These are phyloP conservation scores for Paratrypauchen microcephalus DNA, from an alignment of 2,797 vertebrate species.

Conservation along the genomic window DNA sequence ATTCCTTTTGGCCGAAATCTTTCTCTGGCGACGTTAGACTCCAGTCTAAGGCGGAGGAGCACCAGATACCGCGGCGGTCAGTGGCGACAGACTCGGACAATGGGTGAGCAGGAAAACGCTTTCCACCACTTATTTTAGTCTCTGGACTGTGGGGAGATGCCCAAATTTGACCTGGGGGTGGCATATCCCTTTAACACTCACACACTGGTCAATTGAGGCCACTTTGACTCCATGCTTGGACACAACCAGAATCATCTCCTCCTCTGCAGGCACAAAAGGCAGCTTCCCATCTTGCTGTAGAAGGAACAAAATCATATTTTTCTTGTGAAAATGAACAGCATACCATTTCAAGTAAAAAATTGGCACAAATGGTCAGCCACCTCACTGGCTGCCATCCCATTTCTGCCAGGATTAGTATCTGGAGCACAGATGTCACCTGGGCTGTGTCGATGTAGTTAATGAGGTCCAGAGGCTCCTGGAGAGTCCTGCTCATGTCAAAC, in stretches of 20 bases:
- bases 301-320: neutral
- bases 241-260: conserved; percentile 93
- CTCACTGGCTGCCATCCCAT: neutral
- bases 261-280: conserved; percentile 92
- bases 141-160: too few species aligned
- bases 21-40: too few species aligned
- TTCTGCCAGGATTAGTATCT: neutral
- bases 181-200: conserved; percentile 84
- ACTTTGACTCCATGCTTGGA: conserved; percentile 97
- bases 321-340: neutral
- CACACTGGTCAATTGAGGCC: conserved; percentile 91
- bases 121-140: too few species aligned
- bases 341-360: neutral
- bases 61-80: too few species aligned
- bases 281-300: conserved; percentile 96
- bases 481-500: conserved; percentile 83
- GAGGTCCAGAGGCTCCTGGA: conserved; percentile 91
- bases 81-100: too few species aligned
- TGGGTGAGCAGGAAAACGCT: too few species aligned
- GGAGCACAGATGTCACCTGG: conserved; percentile 79
- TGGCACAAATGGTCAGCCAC: neutral
- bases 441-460: conserved; percentile 97
- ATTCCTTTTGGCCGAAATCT: too few species aligned
- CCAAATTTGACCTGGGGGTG: too few species aligned
- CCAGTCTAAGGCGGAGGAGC: too few species aligned